phyloP scores from a whole-genome alignment of 92 coral and sea anemone genomes.

The Micromussa lordhowensis region DNA sequence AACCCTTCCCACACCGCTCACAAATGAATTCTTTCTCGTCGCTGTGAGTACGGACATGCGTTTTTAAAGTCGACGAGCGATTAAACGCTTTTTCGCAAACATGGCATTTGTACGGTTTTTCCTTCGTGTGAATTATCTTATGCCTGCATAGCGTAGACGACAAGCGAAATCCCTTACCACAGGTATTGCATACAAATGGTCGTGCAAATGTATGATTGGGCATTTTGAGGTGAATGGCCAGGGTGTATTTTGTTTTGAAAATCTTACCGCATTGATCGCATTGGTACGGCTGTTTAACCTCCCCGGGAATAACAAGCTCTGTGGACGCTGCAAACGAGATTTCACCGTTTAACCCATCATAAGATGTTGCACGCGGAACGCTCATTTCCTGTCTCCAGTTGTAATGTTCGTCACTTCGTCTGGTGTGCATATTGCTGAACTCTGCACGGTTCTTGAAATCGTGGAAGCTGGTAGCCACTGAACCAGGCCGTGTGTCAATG shows the following conservation, averaged over 20 bases:
- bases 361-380: not conserved
- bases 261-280: slow-evolving; percentile 90
- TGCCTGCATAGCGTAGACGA: slow-evolving; percentile 91
- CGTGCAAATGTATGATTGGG: slow-evolving; percentile 88
- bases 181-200: slow-evolving; percentile 86
- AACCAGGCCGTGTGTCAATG: not conserved
- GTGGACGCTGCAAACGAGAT: not conserved
- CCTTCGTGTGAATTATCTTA: slow-evolving; percentile 88
- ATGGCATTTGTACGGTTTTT: slow-evolving; percentile 86
- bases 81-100: slow-evolving; percentile 87
- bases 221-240: slow-evolving; percentile 89
- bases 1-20: slow-evolving; percentile 85
- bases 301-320: slow-evolving; percentile 23
- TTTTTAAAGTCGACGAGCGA: slow-evolving; percentile 88
- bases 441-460: not conserved
- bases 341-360: not conserved
- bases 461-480: not conserved
- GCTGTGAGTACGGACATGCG: slow-evolving; percentile 88
- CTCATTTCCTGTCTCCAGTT: slow-evolving; percentile 8
- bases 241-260: slow-evolving; percentile 88
- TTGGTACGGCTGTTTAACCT: slow-evolving; percentile 64
- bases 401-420: slow-evolving; percentile 1
- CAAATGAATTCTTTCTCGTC: slow-evolving; percentile 84
- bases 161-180: slow-evolving; percentile 90
- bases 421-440: slow-evolving; percentile 7